phyloP scores from a whole-genome alignment of 2,888 invertebrate species.

The Oscheius sp. region DNA sequence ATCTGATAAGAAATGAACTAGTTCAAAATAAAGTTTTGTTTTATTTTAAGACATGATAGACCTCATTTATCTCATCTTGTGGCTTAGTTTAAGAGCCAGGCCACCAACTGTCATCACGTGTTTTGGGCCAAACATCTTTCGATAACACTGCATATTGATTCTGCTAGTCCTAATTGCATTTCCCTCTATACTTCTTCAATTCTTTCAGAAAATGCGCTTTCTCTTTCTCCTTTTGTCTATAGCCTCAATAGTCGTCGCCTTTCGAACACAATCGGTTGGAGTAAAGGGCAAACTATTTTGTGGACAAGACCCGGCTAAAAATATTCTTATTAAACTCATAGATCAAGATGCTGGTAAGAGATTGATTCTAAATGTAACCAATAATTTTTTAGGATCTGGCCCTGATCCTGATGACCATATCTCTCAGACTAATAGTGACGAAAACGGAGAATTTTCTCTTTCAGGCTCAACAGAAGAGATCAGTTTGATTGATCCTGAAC shows the following conservation, averaged over 20 bases:
- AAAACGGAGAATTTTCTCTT: slow-evolving; percentile 60
- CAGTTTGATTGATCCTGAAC: slow-evolving; percentile 67
- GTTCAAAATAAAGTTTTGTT: neutral
- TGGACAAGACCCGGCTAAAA: slow-evolving; percentile 56
- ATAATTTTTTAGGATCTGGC: slow-evolving; percentile 30
- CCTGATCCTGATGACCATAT: slow-evolving; percentile 60
- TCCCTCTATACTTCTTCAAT: neutral
- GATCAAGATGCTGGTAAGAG: slow-evolving; percentile 63
- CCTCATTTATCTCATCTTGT: neutral
- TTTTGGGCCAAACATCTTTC: slow-evolving; percentile 13
- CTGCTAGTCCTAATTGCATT: neutral
- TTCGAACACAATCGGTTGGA: slow-evolving; percentile 57
- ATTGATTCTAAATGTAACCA: neutral
- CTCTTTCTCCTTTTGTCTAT: neutral
- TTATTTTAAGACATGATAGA: neutral
- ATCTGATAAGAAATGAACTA: slow-evolving; percentile 4
- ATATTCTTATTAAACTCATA: slow-evolving; percentile 61
- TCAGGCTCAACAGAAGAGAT: slow-evolving; percentile 64
- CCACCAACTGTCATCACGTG: slow-evolving; percentile 27
- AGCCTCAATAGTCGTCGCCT: slow-evolving; percentile 25
- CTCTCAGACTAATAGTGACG: slow-evolving; percentile 46
- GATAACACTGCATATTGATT: slow-evolving; percentile 22
- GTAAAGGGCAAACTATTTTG: slow-evolving; percentile 63
- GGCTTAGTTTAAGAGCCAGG: slow-evolving; percentile 17
- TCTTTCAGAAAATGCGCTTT: slow-evolving; percentile 7